Base-by-base conservation (phyloP, 2,113 vertebrate genomes). In the Peucedramus taeniatus region DNA sequence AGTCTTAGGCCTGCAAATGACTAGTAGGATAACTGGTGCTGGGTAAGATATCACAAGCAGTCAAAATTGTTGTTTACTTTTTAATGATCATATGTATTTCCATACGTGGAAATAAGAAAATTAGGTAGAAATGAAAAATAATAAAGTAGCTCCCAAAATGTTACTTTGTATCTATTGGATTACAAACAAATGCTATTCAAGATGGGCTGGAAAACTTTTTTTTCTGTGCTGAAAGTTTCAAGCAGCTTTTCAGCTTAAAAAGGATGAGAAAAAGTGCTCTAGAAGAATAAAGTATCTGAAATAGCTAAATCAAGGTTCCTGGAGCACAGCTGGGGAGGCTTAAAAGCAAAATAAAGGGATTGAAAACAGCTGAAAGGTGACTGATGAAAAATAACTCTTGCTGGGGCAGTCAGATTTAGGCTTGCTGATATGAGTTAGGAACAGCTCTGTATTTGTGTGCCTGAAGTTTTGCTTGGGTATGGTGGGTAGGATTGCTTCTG, bases 401-500 rank as follows among this genome's bases (percentile, higher is more conserved):
- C 5, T 22, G 23, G 13, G 10, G 8, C 3, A 35, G 33, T 24
- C 4, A 83, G 28, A 3, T 72, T 79, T 13, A 40, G n/a, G 9
- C 28, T 61, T 50, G 33, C 35, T 21, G 23, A 22, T 19, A 5
- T 24, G 22, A 49, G 4, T 10, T 2, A 56, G 51, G 14, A 65
- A 6, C 15, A 50, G 6, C 2, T 61, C 9, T 14, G 10, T 17
- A 2, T 77, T 65, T 69, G 13, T 76, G 18, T 6, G 7, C n/a
- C 9, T 80, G 70, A 45, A 49, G 53, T 8, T 44, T 21, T 40
- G 6, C 3, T 88, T 0, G n/a, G n/a, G n/a, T n/a, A 0, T 2
- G 10, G 40, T 39, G 40, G 7, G 40, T 0, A 72, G 37, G 30
- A 11, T 4, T 83, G 15, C 1, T 61, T 5, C 66, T 86, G 6